Evolutionary conservation across 2,797 vertebrate genomes (phyloP).

Genomic region (Eleutherodactylus coqui): DNA sequence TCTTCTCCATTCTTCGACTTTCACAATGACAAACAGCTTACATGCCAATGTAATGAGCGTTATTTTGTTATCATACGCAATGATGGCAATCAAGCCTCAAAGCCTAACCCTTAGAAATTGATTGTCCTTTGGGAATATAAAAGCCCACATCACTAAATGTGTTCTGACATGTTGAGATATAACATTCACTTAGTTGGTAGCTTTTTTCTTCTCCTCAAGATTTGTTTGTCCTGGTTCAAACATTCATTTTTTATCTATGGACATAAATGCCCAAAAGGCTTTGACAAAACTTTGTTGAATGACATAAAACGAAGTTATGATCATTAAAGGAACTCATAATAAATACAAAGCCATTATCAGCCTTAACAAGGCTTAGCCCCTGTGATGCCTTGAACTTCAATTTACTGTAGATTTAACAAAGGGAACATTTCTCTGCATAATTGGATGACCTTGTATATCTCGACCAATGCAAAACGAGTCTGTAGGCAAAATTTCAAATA

Average conservation of each 20-base stretch:
- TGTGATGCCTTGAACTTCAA: constrained; percentile 38
- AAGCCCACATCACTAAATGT: constrained; percentile 23
- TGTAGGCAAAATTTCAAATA: constrained; percentile 36
- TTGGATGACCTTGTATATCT: constrained; percentile 30
- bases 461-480: constrained; percentile 38
- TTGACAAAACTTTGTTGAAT: neutral
- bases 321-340: constrained; percentile 28
- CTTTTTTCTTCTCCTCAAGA: constrained; percentile 1
- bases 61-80: constrained; percentile 25
- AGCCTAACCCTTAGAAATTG: constrained; percentile 2
- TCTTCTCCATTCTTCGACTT: neutral
- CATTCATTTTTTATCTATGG: constrained; percentile 23
- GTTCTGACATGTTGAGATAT: constrained; percentile 39
- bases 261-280: constrained; percentile 20
- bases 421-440: constrained; percentile 25
- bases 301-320: constrained; percentile 19
- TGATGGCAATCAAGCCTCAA: neutral
- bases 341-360: constrained; percentile 5
- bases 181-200: constrained; percentile 18
- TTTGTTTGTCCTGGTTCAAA: constrained; percentile 42
- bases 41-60: constrained; percentile 21
- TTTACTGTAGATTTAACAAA: constrained; percentile 37
- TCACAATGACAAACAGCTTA: neutral
- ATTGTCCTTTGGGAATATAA: constrained; percentile 32
- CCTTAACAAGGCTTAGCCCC: constrained; percentile 39